Evolutionary conservation across 2,888 invertebrate species (phyloP), one percentile per base, ranked within the genome.

Genomic region (Trisateles emortualis): DNA sequence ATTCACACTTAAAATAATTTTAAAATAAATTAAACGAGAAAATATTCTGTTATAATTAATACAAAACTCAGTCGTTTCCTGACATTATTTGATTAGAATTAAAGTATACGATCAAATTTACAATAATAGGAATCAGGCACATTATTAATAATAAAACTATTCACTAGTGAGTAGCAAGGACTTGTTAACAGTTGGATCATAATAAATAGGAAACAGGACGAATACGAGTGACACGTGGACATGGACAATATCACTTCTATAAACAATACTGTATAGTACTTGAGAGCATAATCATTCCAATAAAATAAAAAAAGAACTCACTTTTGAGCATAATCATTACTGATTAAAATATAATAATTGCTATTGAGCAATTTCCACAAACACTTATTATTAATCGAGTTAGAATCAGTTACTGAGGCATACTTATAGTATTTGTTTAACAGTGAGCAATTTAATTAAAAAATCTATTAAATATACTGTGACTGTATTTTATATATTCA

Each of bases 41-140:
- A 88, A 91, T 87, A 90, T 87, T 84, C 86, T 90, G 91, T 85
- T 89, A 92, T 88, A 89, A 89, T 90, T 91, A 89, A 90, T 89
- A 92, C 86, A 90, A 88, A 86, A 88, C 84, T 90, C 92, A 92
- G 92, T 92, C 92, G 85, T 85, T 89, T 88, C 87, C 84, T 86
- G 92, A 92, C 89, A 85, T 81, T 83, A 88, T 87, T 90, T 86
- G 87, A 89, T 91, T 87, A 90, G 79, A 87, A 87, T 85, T 87
- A 88, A 84, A 86, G 76, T 87, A 86, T 87, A 90, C 84, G 87
- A 90, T 87, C 83, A 90, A 88, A 86, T 86, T 83, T 90, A 92
- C 82, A 88, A 84, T 90, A 91, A 89, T 91, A 92, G 92, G 92
- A 92, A 92, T 92, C 92, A 90, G 92, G 90, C 91, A 90, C 89